Evolutionary conservation across 1,140 invertebrate species (phyloP), one percentile per base, ranked within the genome.

Genomic region (Drosophila pseudoananassae): DNA sequence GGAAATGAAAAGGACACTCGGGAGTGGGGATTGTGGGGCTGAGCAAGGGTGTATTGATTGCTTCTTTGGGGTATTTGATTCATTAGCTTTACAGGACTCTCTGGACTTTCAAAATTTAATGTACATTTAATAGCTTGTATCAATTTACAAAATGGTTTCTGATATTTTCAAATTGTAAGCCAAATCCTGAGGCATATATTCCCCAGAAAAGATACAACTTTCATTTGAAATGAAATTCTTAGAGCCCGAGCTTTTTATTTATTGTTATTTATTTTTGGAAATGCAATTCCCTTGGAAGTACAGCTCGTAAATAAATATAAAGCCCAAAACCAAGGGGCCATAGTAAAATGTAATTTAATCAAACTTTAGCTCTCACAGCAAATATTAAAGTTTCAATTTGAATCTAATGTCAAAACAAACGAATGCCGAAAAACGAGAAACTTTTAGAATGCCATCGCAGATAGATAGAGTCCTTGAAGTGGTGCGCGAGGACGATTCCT

Each of bases 301-400:
- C 23, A 29, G 15, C 1, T 38, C 33, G 58, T 31, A 63, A 40
- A 17, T 61, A 66, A 38, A 20, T 63, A n/a, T 51, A 40, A 31
- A 23, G 20, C 40, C 12, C 6, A 33, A 25, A 46, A 23, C 10
- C 10, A 45, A 31, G 5, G 38, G 14, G 23, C 23, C 54, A 56
- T 38, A 1, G 17, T 68, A 49, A 40, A 49, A 55, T 15, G 50
- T 56, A 69, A 69, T 69, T 69, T 68, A 49, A 69, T 55, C 33
- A 49, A 69, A 55, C 40, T 68, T 53, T n/a, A 65, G 36, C 58
- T 33, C 0, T 15, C 17, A 14, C 3, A 27, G 50, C 63, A 69
- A 69, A 47, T 69, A 69, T 69, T 69, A 56, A 68, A 69, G 31
- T 69, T 69, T 56, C 43, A 49, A 40, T 69, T 25, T 10, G 15